Percentiles rank a stretch among this genome's conserved stretches.
These are phyloP conservation scores for Arrhopalites spinosus DNA, from an alignment of 2,888 invertebrate species.

Conservation along the genomic window DNA sequence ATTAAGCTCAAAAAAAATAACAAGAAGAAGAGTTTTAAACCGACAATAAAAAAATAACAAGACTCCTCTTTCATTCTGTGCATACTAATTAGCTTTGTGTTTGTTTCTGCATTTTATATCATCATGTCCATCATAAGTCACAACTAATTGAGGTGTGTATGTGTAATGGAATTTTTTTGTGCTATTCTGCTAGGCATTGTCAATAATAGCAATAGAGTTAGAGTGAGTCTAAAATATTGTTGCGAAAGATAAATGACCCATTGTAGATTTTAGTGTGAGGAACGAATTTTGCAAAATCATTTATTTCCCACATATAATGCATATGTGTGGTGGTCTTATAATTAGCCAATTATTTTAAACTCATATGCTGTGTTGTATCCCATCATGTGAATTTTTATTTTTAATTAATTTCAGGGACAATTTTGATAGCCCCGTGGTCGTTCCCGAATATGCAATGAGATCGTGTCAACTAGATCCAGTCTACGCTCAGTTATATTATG, in stretches of 20 bases:
- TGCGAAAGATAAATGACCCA: too few relatives aligned
- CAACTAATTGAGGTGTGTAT: too few relatives aligned
- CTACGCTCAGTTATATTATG: constrained; percentile 46
- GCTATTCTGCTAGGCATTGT: neutral
- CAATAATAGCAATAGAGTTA: neutral
- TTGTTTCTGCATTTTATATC: neutral
- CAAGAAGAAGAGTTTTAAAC: neutral
- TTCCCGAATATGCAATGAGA: constrained; percentile 50
- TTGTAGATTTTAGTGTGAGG: too few relatives aligned
- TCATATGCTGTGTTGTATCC: too few relatives aligned
- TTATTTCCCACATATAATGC: too few relatives aligned
- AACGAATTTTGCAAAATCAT: too few relatives aligned
- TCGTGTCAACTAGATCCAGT: constrained; percentile 46
- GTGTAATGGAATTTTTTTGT: too few relatives aligned
- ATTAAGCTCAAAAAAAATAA: neutral
- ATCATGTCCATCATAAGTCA: neutral
- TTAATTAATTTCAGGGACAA: constrained; percentile 42
- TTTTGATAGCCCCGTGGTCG: constrained; percentile 48
- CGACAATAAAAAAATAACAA: neutral
- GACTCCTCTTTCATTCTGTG: neutral
- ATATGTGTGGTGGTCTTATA: too few relatives aligned
- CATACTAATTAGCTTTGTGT: neutral
- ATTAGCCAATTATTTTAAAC: neutral
- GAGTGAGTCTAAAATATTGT: too few relatives aligned
- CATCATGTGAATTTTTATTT: neutral